Evolutionary conservation across 1,140 invertebrate species (phyloP).

Genomic region (Phthorimaea operculella): DNA sequence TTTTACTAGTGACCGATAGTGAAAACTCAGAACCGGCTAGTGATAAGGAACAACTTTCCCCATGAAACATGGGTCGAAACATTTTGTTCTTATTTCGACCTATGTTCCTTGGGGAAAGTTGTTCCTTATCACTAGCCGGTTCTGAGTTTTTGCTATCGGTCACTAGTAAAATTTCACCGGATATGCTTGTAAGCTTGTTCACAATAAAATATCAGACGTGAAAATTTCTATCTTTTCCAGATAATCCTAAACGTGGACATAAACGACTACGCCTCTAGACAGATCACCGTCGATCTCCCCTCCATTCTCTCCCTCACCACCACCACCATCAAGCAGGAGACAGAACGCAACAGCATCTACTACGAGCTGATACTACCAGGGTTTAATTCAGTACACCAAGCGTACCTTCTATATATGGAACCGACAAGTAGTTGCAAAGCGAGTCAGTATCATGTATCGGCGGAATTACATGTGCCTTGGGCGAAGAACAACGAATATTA

Average conservation of each 20-base stretch:
- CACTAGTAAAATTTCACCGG: no score
- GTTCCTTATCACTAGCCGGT: no score
- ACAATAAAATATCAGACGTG: no score
- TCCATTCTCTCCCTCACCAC: constrained; percentile 35
- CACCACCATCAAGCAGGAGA: constrained; percentile 59
- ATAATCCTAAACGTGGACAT: constrained; percentile 74
- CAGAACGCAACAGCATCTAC: constrained; percentile 66
- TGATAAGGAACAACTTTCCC: no score
- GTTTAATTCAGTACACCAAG: constrained; percentile 70
- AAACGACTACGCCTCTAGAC: constrained; percentile 69
- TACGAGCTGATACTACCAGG: constrained; percentile 70
- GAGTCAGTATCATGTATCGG: constrained; percentile 67
- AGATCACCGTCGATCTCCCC: constrained; percentile 67
- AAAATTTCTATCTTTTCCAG: constrained; percentile 52
- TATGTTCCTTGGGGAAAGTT: no score
- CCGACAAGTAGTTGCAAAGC: constrained; percentile 58
- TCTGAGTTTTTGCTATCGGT: no score
- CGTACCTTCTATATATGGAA: constrained; percentile 69
- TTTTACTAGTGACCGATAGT: no score
- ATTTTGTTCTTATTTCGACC: no score
- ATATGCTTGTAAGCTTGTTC: no score
- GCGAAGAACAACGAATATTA: constrained; percentile 70
- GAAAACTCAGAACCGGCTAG: no score
- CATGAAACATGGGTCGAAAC: no score
- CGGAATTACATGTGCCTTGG: constrained; percentile 74